Base-by-base conservation (phyloP, 2,888 invertebrate species). In the Nemapogon koenigi region DNA sequence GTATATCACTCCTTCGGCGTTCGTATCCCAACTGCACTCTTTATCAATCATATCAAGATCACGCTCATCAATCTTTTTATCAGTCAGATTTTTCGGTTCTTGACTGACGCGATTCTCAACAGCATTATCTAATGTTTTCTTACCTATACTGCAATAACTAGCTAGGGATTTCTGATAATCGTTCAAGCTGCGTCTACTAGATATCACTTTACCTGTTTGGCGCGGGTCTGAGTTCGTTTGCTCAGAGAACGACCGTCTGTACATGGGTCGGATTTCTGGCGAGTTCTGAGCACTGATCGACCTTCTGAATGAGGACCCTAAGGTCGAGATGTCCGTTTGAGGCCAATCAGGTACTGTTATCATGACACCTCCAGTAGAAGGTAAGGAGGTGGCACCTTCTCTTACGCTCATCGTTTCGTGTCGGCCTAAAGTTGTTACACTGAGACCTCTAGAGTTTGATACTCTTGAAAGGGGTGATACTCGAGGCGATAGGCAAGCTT, bases 401-500 rank as follows among this genome's bases (percentile, higher is more conserved):
- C 60, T 57, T 11, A 35, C 35, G 4, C 53, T 56, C 4, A 59
- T 43, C 0, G 67, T 65, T 47, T 72, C 76, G 44, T 72, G 73
- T 50, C 79, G 61, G 0, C 76, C 67, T 37, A 79, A 54, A 15
- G 79, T 79, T 0, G 76, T 78, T 0, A 79, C 75, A 44, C 78
- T 73, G 2, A 78, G 47, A 2, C 76, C 76, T 47, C 73, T 56
- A 0, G 76, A 57, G 29, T 72, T 76, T 2, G 76, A 62, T 28
- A 71, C 59, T 35, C 75, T 55, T 0, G 76, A 53, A 16, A 75
- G 41, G 0, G 65, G 66, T 3, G 63, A 65, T 4, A 75, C 75
- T 47, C 84, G 71, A 0, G 90, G 90, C 1, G 88, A 83, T 49
- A 89, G 82, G 52, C 91, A 91, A 1, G 89, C 88, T 50, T 88